These are phyloP conservation scores for Myotis findleyi DNA, from an alignment of 2,797 vertebrate species.

Conservation along the genomic window DNA sequence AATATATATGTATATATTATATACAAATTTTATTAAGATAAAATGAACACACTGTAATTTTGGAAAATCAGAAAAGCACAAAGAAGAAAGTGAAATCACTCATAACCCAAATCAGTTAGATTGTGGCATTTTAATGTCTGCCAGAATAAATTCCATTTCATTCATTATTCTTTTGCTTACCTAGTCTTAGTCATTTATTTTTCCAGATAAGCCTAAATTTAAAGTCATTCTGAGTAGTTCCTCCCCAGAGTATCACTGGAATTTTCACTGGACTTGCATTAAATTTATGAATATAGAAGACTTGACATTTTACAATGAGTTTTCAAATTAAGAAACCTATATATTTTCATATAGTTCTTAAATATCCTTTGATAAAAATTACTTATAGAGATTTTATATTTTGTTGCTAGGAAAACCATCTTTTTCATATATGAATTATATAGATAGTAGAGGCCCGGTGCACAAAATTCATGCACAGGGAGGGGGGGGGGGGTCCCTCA, in stretches of 20 bases:
- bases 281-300: conserved; percentile 30
- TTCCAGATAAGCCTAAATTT: conserved; percentile 49
- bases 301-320: background rate
- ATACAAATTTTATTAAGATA: background rate
- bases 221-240: conserved; percentile 41
- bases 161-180: conserved; percentile 39
- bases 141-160: background rate
- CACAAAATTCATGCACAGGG: no score
- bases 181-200: conserved; percentile 22
- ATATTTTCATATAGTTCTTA: background rate
- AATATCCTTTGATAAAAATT: conserved; percentile 13
- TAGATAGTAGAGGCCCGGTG: background rate
- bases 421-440: background rate
- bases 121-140: conserved; percentile 25
- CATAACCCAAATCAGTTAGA: conserved; percentile 2
- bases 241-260: background rate
- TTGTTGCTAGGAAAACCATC: background rate
- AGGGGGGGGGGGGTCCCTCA: no score
- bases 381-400: background rate
- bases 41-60: background rate
- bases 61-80: conserved; percentile 46
- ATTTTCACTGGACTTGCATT: conserved; percentile 34
- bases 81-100: conserved; percentile 2
- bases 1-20: background rate
- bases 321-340: conserved; percentile 9